A percentile compares a stretch with the other conserved stretches of the same genome.
Evolutionary conservation across 2,888 invertebrate genomes (phyloP).

Genomic region (Noctua fimbriata): DNA sequence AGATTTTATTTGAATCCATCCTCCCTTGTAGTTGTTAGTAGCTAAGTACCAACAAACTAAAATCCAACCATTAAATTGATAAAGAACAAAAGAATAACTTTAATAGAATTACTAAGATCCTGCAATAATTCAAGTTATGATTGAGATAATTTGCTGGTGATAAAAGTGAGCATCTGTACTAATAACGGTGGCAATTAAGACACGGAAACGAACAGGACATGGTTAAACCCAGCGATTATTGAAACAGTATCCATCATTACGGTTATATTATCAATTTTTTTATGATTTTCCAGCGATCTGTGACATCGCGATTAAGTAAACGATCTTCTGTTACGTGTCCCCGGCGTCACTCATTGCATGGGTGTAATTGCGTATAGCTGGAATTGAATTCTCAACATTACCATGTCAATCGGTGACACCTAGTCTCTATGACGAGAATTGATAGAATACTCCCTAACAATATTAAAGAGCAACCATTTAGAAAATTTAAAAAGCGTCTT

Average conservation of each 20-base stretch:
- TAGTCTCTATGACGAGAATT: slow-evolving; percentile 35
- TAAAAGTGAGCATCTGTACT: slow-evolving; percentile 44
- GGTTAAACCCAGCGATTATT: slow-evolving; percentile 76
- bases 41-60: slow-evolving; percentile 6
- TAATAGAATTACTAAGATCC: slow-evolving; percentile 60
- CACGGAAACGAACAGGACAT: slow-evolving; percentile 75
- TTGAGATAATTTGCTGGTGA: slow-evolving; percentile 46
- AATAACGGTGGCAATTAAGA: slow-evolving; percentile 51
- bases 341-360: slow-evolving; percentile 79
- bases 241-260: slow-evolving; percentile 67
- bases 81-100: slow-evolving; percentile 54
- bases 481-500: too few species aligned
- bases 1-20: neutral
- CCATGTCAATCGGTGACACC: slow-evolving; percentile 13
- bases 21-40: neutral
- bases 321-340: slow-evolving; percentile 65
- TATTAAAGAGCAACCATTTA: too few species aligned
- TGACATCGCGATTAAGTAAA: slow-evolving; percentile 64
- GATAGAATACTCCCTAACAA: neutral
- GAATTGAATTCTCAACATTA: slow-evolving; percentile 44
- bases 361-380: slow-evolving; percentile 46
- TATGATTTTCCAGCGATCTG: slow-evolving; percentile 48
- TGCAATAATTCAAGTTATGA: slow-evolving; percentile 55
- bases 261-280: slow-evolving; percentile 47
- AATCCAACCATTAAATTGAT: slow-evolving; percentile 7